A percentile compares a stretch with the other conserved stretches of the same genome.
Evolutionary conservation across 2,113 vertebrate species (phyloP).

Genomic region (Phalacrocorax brasilianus): DNA sequence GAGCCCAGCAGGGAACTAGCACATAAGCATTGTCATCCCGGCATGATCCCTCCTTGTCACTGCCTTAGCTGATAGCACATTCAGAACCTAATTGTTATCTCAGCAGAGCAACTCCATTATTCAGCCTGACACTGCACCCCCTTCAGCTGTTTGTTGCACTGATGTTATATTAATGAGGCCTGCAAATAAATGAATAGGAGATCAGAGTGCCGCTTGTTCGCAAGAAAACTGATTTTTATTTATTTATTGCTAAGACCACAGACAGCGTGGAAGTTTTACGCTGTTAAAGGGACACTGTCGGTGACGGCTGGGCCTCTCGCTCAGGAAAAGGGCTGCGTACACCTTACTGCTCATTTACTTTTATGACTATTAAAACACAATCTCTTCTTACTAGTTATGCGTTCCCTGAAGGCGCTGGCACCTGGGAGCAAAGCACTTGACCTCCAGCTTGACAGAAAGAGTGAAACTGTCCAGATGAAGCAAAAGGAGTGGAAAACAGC

Average conservation of each 20-base stretch:
- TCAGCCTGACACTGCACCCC: constrained; percentile 76
- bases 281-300: not conserved
- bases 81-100: constrained; percentile 81
- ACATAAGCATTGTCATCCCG: constrained; percentile 42
- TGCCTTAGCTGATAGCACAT: constrained; percentile 75
- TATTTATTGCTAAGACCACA: constrained; percentile 64
- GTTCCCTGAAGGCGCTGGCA: rapidly evolving
- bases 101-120: constrained; percentile 79
- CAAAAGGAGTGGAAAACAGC: not conserved
- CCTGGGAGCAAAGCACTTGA: not conserved
- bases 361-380: not conserved
- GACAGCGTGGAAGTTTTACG: not conserved
- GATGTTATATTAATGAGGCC: constrained; percentile 84
- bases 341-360: not conserved
- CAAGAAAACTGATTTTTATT: constrained; percentile 65
- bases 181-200: constrained; percentile 76
- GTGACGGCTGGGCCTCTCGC: not conserved
- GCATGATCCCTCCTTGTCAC: constrained; percentile 61
- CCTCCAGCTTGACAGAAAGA: not conserved
- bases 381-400: not conserved
- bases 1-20: constrained; percentile 43
- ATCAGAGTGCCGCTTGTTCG: constrained; percentile 72
- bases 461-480: not conserved
- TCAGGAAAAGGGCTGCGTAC: not conserved
- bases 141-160: constrained; percentile 79